Percentiles rank a stretch among this genome's conserved stretches.
Evolutionary conservation across 2,888 invertebrate species (phyloP).

Genomic region (Acanthosepion pharaonis): DNA sequence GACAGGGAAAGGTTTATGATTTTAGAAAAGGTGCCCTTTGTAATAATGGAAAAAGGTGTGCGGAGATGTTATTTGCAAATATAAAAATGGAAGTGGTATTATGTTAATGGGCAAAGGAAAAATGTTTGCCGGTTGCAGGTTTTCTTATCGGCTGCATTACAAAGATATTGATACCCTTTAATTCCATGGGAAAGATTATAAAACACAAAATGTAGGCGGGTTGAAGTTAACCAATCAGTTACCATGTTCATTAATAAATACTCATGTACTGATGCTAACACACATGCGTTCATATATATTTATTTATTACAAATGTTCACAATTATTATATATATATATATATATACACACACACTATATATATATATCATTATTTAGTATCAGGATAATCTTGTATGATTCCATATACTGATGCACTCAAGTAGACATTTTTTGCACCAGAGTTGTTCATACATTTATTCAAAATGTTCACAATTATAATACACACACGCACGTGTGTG

Average conservation of each 20-base stretch:
- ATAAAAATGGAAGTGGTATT: not conserved
- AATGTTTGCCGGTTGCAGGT: not conserved
- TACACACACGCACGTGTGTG: too few relatives aligned
- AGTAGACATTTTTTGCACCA: too few relatives aligned
- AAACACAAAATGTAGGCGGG: constrained; percentile 8
- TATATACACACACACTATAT: too few relatives aligned
- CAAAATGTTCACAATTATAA: too few relatives aligned
- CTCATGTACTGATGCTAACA: not conserved
- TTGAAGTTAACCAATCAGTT: constrained; percentile 13
- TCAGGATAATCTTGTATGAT: too few relatives aligned
- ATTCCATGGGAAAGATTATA: not conserved
- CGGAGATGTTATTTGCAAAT: constrained; percentile 9
- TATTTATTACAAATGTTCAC: not conserved
- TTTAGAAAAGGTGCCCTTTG: not conserved
- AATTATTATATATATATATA: too few relatives aligned
- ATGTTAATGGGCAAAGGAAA: not conserved
- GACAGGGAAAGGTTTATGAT: not conserved
- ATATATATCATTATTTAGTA: too few relatives aligned
- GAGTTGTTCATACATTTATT: too few relatives aligned
- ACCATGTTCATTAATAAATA: constrained; percentile 6
- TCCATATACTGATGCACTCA: too few relatives aligned
- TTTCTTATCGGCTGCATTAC: not conserved
- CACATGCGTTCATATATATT: not conserved
- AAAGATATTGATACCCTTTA: not conserved
- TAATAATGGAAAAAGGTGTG: not conserved